Evolutionary conservation across 2,113 vertebrate species (phyloP), one percentile per base, ranked within the genome.

Genomic region (Eulacestoma nigropectus): DNA sequence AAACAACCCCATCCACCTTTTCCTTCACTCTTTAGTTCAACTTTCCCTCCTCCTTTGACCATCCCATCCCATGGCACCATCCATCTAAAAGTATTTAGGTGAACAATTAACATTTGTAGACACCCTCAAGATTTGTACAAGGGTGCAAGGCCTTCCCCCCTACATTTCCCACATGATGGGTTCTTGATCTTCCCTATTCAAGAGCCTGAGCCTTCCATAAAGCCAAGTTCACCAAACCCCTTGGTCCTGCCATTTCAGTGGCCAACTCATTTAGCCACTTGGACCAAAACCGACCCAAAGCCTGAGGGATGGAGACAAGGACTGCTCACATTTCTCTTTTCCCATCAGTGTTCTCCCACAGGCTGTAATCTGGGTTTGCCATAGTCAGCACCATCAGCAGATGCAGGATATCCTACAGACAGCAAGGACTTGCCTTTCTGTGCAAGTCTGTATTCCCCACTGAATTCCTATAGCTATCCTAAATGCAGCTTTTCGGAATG

Each of bases 101-200:
- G 19, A 63, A 55, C 30, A 65, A 13, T 12, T 32, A 47, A 5
- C 4, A 10, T 6, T 2, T 14, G 23, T 1, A 30, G 50, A 30
- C 11, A 30, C 4, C 11, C 25, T 49, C 21, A 23, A 17, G 17
- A 16, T 5, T 4, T 52, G 29, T n/a, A 25, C 42, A 53, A 30
- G 12, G n/a, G 22, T 12, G 2, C 35, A 42, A 70, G 7, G 4
- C 15, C 8, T 6, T 13, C 7, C 9, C 44, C 13, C 17, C 21
- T 16, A 1, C 6, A 1, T n/a, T 56, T 78, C 47, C 20, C 29
- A 41, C 13, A 0, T 3, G 11, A 9, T 27, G 4, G 4, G 17
- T 23, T 49, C 60, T 55, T 37, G 2, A 37, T 18, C 7, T 81
- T 23, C 32, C 16, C 6, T 15, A 1, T 8, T 16, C 4, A 5